Conservation (phyloP, 2,113 vertebrate genomes). For the Platysteira castanea region DNA sequence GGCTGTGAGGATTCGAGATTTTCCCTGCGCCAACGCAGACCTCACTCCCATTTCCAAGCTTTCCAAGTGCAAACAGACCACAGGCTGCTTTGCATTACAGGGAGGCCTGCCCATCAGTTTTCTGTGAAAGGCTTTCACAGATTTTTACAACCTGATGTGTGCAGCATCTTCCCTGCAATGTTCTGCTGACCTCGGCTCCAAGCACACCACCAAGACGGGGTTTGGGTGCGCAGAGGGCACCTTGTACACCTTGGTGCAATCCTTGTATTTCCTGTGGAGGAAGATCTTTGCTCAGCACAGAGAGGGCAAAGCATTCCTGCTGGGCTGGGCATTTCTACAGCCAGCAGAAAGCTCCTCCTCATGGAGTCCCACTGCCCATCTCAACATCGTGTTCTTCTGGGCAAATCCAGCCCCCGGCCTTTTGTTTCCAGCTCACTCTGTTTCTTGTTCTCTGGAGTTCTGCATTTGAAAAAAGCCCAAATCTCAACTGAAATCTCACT, state of each 20-base stretch:
- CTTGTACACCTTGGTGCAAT: background rate
- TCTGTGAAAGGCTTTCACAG: constrained; percentile 10
- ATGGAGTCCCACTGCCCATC: background rate
- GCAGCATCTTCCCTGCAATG: background rate
- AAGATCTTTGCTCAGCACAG: background rate
- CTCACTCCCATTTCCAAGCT: constrained; percentile 30
- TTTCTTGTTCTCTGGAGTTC: background rate
- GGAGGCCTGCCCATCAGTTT: constrained; percentile 23
- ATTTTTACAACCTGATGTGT: constrained; percentile 31
- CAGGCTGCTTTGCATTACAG: constrained; percentile 48
- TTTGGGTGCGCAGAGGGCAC: background rate
- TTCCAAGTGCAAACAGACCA: constrained; percentile 45
- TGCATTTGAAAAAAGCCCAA: background rate
- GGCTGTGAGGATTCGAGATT: constrained; percentile 54
- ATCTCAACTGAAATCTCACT: background rate
- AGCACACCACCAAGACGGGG: background rate
- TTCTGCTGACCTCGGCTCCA: background rate
- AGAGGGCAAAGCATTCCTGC: accelerated
- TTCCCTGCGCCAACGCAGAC: constrained; percentile 20
- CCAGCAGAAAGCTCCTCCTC: background rate
- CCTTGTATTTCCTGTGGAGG: background rate
- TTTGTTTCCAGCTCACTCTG: background rate
- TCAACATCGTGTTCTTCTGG: background rate
- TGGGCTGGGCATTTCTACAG: background rate
- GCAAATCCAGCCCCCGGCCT: background rate